Evolutionary conservation across 2,797 vertebrate genomes (phyloP).

Genomic region (Aldrovandia affinis): DNA sequence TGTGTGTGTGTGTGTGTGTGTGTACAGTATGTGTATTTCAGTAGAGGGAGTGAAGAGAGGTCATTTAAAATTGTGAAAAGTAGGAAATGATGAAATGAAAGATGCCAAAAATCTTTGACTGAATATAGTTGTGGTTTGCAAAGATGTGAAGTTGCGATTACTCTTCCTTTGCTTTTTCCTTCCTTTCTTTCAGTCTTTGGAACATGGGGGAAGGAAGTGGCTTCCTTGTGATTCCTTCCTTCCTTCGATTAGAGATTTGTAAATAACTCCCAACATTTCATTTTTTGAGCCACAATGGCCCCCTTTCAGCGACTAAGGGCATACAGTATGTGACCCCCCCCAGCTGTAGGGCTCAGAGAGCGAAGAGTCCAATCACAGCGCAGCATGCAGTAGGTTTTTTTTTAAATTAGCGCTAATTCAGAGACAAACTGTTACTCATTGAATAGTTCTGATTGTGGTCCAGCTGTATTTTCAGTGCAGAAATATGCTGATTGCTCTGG

Average conservation of each 20-base stretch:
- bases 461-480: conserved; percentile 48
- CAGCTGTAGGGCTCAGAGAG: conserved; percentile 28
- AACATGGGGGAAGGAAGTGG: neutral
- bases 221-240: neutral
- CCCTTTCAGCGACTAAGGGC: neutral
- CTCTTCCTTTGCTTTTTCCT: neutral
- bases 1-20: neutral
- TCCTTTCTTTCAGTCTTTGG: conserved; percentile 11
- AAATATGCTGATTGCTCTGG: conserved; percentile 45
- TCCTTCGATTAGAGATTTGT: neutral
- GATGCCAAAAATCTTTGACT: conserved; percentile 15
- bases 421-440: conserved; percentile 53
- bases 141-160: neutral
- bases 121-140: neutral
- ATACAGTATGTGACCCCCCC: neutral
- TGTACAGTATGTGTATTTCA: neutral
- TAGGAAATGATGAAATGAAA: neutral
- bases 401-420: conserved; percentile 59
- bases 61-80: neutral
- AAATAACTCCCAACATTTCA: neutral
- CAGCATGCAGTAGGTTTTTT: conserved; percentile 37
- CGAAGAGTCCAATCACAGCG: conserved; percentile 17
- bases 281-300: conserved; percentile 1
- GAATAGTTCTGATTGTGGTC: conserved; percentile 45
- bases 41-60: neutral